Conservation (phyloP, 2,113 vertebrate genomes). For the Passer montanus region DNA sequence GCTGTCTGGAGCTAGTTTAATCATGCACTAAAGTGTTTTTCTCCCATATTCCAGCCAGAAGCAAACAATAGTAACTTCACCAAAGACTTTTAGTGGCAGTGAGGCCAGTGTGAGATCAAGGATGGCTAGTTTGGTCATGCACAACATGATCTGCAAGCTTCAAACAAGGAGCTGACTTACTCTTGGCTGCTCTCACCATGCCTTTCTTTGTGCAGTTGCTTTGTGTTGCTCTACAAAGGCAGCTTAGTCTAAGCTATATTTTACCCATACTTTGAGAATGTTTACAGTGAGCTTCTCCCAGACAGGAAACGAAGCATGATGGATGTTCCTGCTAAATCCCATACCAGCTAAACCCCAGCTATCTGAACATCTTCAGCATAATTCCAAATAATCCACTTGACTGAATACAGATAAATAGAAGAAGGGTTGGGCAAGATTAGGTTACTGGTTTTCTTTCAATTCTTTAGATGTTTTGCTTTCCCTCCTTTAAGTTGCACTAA, state of each 20-base stretch:
- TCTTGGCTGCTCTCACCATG: background rate
- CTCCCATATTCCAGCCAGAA: background rate
- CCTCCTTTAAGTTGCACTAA: background rate
- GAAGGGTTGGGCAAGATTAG: background rate
- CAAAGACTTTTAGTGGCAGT: background rate
- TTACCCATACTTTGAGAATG: background rate
- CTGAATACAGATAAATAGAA: background rate
- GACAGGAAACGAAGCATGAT: background rate
- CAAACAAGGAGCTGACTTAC: background rate
- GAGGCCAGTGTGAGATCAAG: background rate
- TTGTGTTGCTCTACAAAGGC: background rate
- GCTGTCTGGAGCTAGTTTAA: background rate
- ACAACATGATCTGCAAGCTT: background rate
- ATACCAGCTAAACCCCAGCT: background rate
- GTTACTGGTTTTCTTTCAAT: background rate
- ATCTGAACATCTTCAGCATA: background rate
- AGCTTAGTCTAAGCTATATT: background rate
- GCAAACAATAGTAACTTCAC: background rate
- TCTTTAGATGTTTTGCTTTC: background rate
- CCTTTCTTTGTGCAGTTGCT: background rate
- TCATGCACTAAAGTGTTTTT: background rate
- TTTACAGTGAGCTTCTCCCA: background rate
- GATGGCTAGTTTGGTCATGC: background rate
- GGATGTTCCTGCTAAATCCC: background rate
- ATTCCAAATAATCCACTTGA: background rate